These are phyloP conservation scores for Cyanoliseus patagonus DNA, from an alignment of 2,113 vertebrate species.

Conservation along the genomic window DNA sequence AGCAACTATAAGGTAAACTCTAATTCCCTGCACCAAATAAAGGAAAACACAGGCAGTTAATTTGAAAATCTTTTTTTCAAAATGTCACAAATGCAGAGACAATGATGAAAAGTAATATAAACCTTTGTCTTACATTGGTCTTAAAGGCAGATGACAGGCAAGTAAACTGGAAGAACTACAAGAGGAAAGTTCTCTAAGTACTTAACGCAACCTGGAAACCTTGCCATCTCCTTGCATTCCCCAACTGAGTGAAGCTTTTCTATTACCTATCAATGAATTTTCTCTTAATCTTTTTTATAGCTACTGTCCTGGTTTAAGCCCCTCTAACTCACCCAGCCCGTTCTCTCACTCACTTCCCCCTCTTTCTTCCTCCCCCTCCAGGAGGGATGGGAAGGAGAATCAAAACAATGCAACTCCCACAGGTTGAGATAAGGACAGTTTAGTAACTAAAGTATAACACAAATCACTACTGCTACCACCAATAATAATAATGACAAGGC, in stretches of 20 bases:
- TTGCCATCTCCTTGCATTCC: neutral
- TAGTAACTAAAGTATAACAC: too few relatives aligned
- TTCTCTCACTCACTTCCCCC: too few relatives aligned
- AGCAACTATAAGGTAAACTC: neutral
- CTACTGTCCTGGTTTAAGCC: neutral
- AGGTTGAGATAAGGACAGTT: too few relatives aligned
- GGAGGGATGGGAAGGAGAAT: too few relatives aligned
- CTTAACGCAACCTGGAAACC: neutral
- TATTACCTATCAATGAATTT: neutral
- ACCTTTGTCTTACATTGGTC: neutral
- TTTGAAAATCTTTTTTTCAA: constrained; percentile 25
- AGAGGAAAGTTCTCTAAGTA: neutral
- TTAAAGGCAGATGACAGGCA: neutral
- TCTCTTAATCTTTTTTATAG: neutral
- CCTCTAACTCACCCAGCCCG: too few relatives aligned
- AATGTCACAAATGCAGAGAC: neutral
- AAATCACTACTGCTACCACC: too few relatives aligned
- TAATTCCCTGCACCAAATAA: constrained; percentile 32
- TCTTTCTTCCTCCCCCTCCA: too few relatives aligned
- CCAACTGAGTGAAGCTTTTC: neutral
- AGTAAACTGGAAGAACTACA: neutral
- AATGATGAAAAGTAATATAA: neutral
- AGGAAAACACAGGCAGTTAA: constrained; percentile 25
- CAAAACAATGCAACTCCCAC: too few relatives aligned
- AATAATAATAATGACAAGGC: too few relatives aligned